Percentiles rank a stretch among this genome's conserved stretches.
Evolutionary conservation across 2,888 invertebrate species (phyloP).

Genomic region (Drosophila diplacantha): DNA sequence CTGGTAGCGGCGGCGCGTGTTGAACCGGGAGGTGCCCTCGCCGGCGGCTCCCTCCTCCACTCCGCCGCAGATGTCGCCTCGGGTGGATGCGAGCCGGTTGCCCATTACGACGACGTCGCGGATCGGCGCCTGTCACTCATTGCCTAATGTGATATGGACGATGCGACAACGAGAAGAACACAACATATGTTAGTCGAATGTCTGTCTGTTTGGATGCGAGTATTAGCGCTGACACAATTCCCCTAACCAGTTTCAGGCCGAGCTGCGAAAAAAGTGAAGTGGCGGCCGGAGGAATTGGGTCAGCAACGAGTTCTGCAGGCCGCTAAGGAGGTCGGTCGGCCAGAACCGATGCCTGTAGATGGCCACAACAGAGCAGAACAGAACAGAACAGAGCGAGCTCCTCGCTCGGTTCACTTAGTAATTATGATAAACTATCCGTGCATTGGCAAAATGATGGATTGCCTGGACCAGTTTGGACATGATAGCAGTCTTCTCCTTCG

Average conservation of each 20-base stretch:
- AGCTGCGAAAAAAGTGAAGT: slow-evolving; percentile 64
- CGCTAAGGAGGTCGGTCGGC: slow-evolving; percentile 55
- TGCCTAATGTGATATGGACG: slow-evolving; percentile 61
- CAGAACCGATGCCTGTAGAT: slow-evolving; percentile 41
- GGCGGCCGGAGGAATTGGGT: slow-evolving; percentile 61
- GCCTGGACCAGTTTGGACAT: slow-evolving; percentile 40
- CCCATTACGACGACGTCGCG: slow-evolving; percentile 49
- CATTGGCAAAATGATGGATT: slow-evolving; percentile 43
- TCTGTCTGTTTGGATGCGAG: slow-evolving; percentile 12
- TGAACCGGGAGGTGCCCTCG: slow-evolving; percentile 43
- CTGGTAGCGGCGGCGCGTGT: slow-evolving; percentile 62
- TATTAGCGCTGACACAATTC: slow-evolving; percentile 39
- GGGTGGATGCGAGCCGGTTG: slow-evolving; percentile 48
- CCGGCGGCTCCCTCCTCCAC: slow-evolving; percentile 30
- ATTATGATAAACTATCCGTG: slow-evolving; percentile 57
- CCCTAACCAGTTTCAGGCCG: slow-evolving; percentile 54
- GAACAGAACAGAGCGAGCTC: slow-evolving; percentile 11
- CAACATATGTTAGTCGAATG: slow-evolving; percentile 44
- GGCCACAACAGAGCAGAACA: slow-evolving; percentile 13
- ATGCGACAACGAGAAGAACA: slow-evolving; percentile 8
- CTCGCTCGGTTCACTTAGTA: slow-evolving; percentile 30
- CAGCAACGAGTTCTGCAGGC: slow-evolving; percentile 49
- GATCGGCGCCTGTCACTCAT: slow-evolving; percentile 54
- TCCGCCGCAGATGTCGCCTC: slow-evolving; percentile 17
- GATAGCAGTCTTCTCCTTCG: not conserved